A percentile compares a stretch with the other conserved stretches of the same genome.
Evolutionary conservation across 2,888 invertebrate genomes (phyloP).

Genomic region (Athrips mouffetella): DNA sequence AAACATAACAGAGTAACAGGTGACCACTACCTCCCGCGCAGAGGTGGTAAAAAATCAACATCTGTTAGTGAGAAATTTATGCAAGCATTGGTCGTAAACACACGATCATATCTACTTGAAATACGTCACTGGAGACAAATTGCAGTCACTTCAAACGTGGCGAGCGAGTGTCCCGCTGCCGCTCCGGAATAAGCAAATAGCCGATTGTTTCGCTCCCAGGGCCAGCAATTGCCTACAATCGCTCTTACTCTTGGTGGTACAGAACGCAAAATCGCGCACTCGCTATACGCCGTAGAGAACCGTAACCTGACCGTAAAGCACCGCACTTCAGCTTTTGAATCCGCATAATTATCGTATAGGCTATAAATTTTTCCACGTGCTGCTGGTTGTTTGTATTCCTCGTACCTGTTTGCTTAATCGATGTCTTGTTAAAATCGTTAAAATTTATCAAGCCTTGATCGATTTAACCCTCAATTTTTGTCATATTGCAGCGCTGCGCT

Average conservation of each 20-base stretch:
- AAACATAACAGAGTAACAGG: constrained; percentile 62
- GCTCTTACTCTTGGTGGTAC: constrained; percentile 46
- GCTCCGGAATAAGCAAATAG: constrained; percentile 59
- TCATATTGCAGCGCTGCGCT: constrained; percentile 29
- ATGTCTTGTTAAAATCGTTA: constrained; percentile 16
- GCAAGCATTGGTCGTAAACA: constrained; percentile 57
- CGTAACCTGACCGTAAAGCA: constrained; percentile 60
- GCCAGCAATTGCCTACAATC: constrained; percentile 34
- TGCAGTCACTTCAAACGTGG: constrained; percentile 69
- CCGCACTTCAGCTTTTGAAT: constrained; percentile 61
- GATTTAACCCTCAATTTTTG: constrained; percentile 23
- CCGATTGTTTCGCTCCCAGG: constrained; percentile 51
- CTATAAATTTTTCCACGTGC: constrained; percentile 61
- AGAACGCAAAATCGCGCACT: constrained; percentile 55
- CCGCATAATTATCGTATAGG: constrained; percentile 71
- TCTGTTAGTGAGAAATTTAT: constrained; percentile 63
- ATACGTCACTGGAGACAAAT: constrained; percentile 70
- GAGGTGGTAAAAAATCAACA: constrained; percentile 59
- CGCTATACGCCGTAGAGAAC: constrained; percentile 51
- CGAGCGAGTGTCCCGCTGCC: constrained; percentile 48
- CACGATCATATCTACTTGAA: constrained; percentile 73
- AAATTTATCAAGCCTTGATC: constrained; percentile 14
- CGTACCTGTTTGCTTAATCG: constrained; percentile 26
- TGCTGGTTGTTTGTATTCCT: constrained; percentile 44
- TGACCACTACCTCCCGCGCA: constrained; percentile 63